A percentile compares a stretch with the other conserved stretches of the same genome.
phyloP scores from a whole-genome alignment of 1,140 invertebrate species.

The Trichogramma pretiosum region DNA sequence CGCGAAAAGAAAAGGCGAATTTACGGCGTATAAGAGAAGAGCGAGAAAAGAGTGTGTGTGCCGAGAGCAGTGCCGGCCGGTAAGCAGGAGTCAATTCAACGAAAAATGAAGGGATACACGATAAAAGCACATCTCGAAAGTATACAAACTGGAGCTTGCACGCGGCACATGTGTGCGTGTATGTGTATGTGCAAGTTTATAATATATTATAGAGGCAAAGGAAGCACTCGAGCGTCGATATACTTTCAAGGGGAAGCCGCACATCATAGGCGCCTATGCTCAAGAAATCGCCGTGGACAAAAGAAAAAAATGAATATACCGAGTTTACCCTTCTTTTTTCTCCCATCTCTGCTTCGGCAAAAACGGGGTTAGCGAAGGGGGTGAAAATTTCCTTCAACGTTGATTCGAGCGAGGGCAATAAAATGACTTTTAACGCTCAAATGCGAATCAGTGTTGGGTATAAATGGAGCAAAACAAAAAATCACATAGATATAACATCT shows the following conservation, averaged over 20 bases:
- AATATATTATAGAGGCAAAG: slow-evolving; percentile 23
- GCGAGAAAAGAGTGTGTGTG: background rate
- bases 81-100: slow-evolving; percentile 11
- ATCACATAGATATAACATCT: too few species aligned
- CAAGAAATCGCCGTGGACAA: slow-evolving; percentile 10
- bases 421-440: too few species aligned
- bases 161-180: slow-evolving; percentile 4
- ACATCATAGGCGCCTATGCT: background rate
- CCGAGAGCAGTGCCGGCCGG: slow-evolving; percentile 9
- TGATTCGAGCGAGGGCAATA: too few species aligned
- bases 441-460: too few species aligned
- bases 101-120: slow-evolving; percentile 8
- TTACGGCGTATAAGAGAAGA: too few species aligned
- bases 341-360: slow-evolving; percentile 7
- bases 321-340: too few species aligned
- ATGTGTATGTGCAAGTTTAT: slow-evolving; percentile 10
- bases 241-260: slow-evolving; percentile 21
- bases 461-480: too few species aligned
- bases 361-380: slow-evolving; percentile 7
- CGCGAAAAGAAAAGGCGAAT: background rate
- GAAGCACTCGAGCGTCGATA: slow-evolving; percentile 36
- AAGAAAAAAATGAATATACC: slow-evolving; percentile 26
- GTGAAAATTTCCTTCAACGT: too few species aligned
- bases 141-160: slow-evolving; percentile 5
- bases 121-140: background rate